Evolutionary conservation across 53 echinoderm and acorn worm genomes (phyloP), one percentile per base, ranked within the genome.

Genomic region (Patiria pectinifera): DNA sequence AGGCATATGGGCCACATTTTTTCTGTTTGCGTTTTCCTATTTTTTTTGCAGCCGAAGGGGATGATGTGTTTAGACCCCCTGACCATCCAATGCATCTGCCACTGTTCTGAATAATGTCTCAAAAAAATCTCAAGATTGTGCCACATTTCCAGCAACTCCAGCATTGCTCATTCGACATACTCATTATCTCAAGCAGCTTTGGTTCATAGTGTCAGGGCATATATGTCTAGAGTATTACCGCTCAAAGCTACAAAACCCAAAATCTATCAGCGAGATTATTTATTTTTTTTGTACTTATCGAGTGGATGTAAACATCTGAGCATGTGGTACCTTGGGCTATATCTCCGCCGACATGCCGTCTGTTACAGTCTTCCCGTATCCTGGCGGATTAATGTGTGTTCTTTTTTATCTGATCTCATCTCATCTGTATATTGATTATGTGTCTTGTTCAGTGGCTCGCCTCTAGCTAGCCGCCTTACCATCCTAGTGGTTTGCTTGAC

Each of bases 351-450:
- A 44, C 16, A 10, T 62, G 66, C 48, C 14, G 62, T 44, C 66
- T 45, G 85, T 59, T 86, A 53, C 71, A 47, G n/a, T 74, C 75
- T 72, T 45, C 46, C 19, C 19, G 43, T 49, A 25, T 61, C 47
- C 23, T 59, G 78, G 53, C 26, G 62, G 77, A 78, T 60, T 77
- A 78, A 88, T 78, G 62, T 78, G 44, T 26, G 53, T 53, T 53
- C 53, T 77, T 61, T 78, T 88, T 88, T 35, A 6, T 88, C 76
- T 77, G 78, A 88, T 61, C 78, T 44, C 88, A 77, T 78, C 88
- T 76, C 61, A 88, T 77, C 59, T 59, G 19, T 88, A 88, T 88
- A 88, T 88, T 88, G 88, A 88, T 88, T 88, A 59, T 88, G 44
- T 88, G 88, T 76, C 88, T 76, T 78, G 62, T 82, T 53, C 58